A percentile compares a stretch with the other conserved stretches of the same genome.
phyloP scores from a whole-genome alignment of 2,113 vertebrate species.

The Dipodomys spectabilis region DNA sequence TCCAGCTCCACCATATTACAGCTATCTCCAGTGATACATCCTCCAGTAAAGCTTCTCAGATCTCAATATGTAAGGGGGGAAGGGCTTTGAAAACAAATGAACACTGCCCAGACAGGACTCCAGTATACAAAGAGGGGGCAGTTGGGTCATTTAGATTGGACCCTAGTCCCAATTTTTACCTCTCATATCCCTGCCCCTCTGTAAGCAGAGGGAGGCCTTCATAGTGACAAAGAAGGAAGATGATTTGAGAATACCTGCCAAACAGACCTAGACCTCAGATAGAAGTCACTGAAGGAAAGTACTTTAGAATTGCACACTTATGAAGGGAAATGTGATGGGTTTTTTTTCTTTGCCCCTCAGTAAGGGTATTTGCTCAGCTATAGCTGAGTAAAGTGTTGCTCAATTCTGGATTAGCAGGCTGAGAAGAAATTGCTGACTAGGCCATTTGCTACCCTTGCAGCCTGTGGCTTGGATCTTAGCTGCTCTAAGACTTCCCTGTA shows the following conservation, averaged over 20 bases:
- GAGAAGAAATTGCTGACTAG: not conserved
- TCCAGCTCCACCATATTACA: not conserved
- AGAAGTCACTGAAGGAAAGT: not conserved
- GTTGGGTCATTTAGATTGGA: not conserved
- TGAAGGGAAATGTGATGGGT: not conserved
- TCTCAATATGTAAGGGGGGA: not conserved
- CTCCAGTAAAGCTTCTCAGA: not conserved
- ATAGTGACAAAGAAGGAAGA: not conserved
- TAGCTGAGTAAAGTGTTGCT: not conserved
- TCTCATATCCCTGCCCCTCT: not conserved
- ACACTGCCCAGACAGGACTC: not conserved
- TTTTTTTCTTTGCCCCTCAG: not conserved
- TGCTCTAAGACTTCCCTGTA: not conserved
- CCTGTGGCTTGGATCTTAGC: not conserved
- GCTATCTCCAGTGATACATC: not conserved
- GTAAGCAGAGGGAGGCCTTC: not conserved
- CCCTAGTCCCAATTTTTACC: not conserved
- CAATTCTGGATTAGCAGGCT: not conserved
- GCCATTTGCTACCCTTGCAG: not conserved
- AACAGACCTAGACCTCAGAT: not conserved
- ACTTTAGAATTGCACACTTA: not conserved
- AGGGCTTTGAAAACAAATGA: not conserved
- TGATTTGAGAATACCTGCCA: not conserved
- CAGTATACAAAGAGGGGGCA: not conserved
- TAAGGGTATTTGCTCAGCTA: not conserved